These are phyloP conservation scores for Drosophila erecta DNA, from an alignment of 1,140 invertebrate genomes.

Conservation along the genomic window DNA sequence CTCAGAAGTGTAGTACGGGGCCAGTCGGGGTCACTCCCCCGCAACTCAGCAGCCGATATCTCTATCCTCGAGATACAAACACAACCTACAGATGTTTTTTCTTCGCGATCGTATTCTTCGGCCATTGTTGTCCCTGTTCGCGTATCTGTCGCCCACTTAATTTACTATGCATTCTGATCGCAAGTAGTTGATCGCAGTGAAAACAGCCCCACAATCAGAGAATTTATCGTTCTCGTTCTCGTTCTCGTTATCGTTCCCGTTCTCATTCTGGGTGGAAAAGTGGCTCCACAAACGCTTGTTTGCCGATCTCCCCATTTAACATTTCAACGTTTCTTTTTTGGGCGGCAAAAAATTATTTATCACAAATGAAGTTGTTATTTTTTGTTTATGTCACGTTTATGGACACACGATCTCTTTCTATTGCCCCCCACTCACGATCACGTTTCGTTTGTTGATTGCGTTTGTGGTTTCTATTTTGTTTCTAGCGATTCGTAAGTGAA, in stretches of 20 bases:
- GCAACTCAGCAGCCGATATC: constrained; percentile 6
- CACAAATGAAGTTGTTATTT: constrained; percentile 71
- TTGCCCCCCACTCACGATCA: constrained; percentile 24
- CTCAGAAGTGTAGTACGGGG: constrained; percentile 2
- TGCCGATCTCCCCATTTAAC: constrained; percentile 20
- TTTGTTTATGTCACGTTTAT: constrained; percentile 72
- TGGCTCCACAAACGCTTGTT: constrained; percentile 65
- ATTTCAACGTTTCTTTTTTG: neutral
- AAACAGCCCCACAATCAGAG: constrained; percentile 26
- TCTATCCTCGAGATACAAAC: constrained; percentile 14
- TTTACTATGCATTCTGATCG: constrained; percentile 57
- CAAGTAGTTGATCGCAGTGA: constrained; percentile 7
- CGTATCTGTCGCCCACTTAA: constrained; percentile 53
- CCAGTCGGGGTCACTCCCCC: constrained; percentile 23
- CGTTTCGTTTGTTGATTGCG: constrained; percentile 44
- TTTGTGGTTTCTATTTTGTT: constrained; percentile 78
- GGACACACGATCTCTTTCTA: constrained; percentile 46
- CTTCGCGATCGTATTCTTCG: constrained; percentile 23
- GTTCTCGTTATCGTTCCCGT: constrained; percentile 4
- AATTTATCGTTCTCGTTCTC: constrained; percentile 43
- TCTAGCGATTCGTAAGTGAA: constrained; percentile 73
- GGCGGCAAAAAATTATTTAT: constrained; percentile 9
- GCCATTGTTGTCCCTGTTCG: constrained; percentile 15
- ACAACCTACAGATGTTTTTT: constrained; percentile 30
- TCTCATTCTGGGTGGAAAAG: constrained; percentile 13